These are phyloP conservation scores for Actinia tenebrosa DNA, from an alignment of 64 coral and sea anemone species.

Conservation along the genomic window DNA sequence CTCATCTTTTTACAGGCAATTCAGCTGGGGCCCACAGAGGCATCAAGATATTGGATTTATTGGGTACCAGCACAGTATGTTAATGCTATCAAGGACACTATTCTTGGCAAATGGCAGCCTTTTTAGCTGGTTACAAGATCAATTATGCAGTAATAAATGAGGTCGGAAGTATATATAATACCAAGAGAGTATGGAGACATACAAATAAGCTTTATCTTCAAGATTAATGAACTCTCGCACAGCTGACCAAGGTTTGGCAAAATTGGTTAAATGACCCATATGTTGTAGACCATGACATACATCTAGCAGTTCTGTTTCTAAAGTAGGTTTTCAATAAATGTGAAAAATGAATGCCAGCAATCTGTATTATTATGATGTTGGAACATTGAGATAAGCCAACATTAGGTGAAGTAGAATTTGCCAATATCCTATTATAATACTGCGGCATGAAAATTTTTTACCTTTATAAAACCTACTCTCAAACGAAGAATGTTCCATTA, in stretches of 20 bases:
- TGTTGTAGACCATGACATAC: background rate
- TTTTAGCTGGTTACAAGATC: constrained; percentile 43
- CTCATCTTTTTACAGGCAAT: constrained; percentile 52
- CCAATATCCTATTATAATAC: too few relatives aligned
- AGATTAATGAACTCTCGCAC: background rate
- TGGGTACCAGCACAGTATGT: constrained; percentile 98
- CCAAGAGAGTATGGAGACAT: background rate
- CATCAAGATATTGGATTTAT: constrained; percentile 95
- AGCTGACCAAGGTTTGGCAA: background rate
- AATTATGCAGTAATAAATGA: background rate
- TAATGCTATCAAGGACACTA: constrained; percentile 96
- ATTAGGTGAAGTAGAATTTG: too few relatives aligned
- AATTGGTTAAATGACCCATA: background rate
- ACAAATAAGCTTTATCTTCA: background rate
- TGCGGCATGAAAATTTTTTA: too few relatives aligned
- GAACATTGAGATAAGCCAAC: too few relatives aligned
- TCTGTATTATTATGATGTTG: too few relatives aligned
- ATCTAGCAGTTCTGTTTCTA: too few relatives aligned
- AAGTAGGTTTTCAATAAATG: too few relatives aligned
- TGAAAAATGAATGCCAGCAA: too few relatives aligned
- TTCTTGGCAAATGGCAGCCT: constrained; percentile 96
- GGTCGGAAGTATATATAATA: background rate
- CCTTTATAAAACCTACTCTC: too few relatives aligned
- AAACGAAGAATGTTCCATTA: too few relatives aligned
- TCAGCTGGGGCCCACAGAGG: constrained; percentile 96